Percentiles rank a stretch among this genome's conserved stretches.
Evolutionary conservation across 2,888 invertebrate species (phyloP).

Genomic region (Corbicula japonica): DNA sequence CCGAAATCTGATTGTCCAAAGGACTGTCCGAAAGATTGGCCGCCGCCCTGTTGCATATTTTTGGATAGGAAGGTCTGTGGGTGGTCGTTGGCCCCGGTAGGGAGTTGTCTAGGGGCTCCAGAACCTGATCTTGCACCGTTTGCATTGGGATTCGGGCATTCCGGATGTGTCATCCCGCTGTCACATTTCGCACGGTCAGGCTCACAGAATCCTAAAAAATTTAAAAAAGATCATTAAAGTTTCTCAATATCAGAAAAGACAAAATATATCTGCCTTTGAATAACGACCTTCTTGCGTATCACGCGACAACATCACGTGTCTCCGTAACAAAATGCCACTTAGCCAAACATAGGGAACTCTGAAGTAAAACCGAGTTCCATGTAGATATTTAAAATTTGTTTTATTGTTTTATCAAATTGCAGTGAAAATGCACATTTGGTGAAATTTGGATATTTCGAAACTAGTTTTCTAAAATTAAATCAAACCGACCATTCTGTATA

Average conservation of each 20-base stretch:
- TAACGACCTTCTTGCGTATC: too few species aligned
- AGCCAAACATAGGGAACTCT: too few species aligned
- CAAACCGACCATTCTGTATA: too few species aligned
- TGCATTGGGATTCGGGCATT: constrained; percentile 24
- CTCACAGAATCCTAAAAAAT: constrained; percentile 43
- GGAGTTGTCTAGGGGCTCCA: constrained; percentile 8
- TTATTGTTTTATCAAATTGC: too few species aligned
- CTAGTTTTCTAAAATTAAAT: too few species aligned
- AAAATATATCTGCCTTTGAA: too few species aligned
- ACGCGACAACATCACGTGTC: too few species aligned
- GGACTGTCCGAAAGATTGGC: neutral
- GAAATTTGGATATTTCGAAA: too few species aligned
- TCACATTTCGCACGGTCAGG: constrained; percentile 19
- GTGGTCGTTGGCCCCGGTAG: constrained; percentile 38
- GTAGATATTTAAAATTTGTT: too few species aligned
- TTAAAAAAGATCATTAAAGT: neutral
- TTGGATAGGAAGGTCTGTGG: constrained; percentile 31
- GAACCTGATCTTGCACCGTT: neutral
- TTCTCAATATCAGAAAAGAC: neutral
- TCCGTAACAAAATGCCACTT: too few species aligned
- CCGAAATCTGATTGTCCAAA: neutral
- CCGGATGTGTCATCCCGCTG: constrained; percentile 22
- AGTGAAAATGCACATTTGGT: too few species aligned
- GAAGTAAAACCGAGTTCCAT: too few species aligned
- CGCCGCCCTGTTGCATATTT: constrained; percentile 1